Evolutionary conservation across 2,113 vertebrate species (phyloP).

Genomic region (Phoenicopterus ruber): DNA sequence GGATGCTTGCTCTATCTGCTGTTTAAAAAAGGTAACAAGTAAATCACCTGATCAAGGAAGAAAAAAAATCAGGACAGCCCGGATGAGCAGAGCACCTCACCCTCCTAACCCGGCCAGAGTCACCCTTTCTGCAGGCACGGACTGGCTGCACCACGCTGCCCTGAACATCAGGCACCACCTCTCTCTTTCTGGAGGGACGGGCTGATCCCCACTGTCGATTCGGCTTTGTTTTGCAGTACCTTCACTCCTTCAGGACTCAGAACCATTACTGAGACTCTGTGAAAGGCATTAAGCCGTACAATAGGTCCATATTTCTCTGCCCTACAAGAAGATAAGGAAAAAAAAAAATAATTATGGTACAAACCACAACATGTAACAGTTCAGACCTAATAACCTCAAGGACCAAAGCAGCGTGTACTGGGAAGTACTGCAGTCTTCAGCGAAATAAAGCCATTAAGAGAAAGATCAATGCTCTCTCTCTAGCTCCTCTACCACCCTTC

Average conservation of each 20-base stretch:
- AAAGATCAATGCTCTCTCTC: not conserved
- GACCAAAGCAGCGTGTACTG: not conserved
- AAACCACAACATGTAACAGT: not conserved
- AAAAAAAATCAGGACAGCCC: not conserved
- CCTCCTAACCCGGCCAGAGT: not conserved
- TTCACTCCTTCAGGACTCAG: constrained; percentile 77
- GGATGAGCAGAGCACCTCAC: not conserved
- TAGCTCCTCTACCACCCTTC: not conserved
- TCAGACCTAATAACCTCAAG: not conserved
- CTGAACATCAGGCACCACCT: not conserved
- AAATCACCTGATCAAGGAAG: not conserved
- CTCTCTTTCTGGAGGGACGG: not conserved
- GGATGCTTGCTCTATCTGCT: not conserved
- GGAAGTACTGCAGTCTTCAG: not conserved
- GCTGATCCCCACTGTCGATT: not conserved
- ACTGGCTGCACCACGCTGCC: not conserved
- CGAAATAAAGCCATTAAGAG: not conserved
- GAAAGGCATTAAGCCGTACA: constrained; percentile 73
- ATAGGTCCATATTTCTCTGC: constrained; percentile 75
- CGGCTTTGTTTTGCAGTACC: constrained; percentile 58
- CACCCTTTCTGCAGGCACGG: not conserved
- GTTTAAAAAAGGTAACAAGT: not conserved
- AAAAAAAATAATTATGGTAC: not conserved
- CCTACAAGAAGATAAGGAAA: constrained; percentile 44
- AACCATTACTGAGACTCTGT: constrained; percentile 68